phyloP scores from a whole-genome alignment of 2,797 vertebrate species.

The Tamandua tetradactyla region DNA sequence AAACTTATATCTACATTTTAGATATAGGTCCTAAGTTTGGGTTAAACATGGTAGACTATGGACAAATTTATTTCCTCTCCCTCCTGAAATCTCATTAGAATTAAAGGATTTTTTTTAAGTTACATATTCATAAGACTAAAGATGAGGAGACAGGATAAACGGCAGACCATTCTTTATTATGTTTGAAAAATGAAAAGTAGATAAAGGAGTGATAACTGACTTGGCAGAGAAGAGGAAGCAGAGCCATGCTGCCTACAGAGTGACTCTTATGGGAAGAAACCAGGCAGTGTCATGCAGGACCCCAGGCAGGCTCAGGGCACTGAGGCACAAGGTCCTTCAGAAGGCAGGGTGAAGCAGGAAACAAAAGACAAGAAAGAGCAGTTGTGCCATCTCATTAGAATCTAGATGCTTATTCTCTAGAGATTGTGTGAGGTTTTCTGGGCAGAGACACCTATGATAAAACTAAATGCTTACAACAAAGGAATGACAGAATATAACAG shows the following conservation, averaged over 20 bases:
- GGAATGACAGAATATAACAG: neutral
- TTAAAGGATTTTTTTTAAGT: neutral
- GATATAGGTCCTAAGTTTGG: neutral
- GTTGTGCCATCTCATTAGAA: neutral
- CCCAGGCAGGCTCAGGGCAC: neutral
- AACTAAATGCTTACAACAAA: constrained; percentile 1
- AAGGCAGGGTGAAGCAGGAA: neutral
- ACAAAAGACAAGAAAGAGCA: neutral
- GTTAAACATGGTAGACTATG: neutral
- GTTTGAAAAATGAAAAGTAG: constrained; percentile 35
- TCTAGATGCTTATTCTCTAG: neutral
- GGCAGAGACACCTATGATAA: neutral
- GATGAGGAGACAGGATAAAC: neutral
- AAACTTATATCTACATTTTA: constrained; percentile 13
- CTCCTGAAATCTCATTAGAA: constrained; percentile 24
- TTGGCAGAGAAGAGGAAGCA: neutral
- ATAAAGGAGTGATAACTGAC: neutral
- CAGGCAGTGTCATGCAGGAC: neutral
- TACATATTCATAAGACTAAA: neutral
- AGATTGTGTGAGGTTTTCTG: neutral
- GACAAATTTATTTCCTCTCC: constrained; percentile 20
- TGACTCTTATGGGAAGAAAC: neutral
- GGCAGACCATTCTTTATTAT: neutral
- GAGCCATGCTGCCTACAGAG: neutral
- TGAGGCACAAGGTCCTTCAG: neutral